These are phyloP conservation scores for Trichonephila clavata DNA, from an alignment of 1,140 invertebrate genomes.

Conservation along the genomic window DNA sequence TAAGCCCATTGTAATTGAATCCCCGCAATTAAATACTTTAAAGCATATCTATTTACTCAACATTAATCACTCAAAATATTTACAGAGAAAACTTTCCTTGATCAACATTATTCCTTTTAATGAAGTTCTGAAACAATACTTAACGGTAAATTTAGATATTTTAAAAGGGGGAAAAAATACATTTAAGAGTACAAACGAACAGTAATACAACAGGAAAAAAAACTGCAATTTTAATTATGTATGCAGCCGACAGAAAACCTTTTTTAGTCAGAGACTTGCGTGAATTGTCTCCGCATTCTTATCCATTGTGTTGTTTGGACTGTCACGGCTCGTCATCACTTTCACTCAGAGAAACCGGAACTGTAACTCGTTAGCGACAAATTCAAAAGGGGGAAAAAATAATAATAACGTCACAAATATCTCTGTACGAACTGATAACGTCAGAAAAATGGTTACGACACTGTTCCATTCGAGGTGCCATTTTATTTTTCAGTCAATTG, in stretches of 20 bases:
- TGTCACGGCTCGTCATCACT: slow-evolving; percentile 29
- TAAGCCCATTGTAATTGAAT: no score
- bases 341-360: slow-evolving; percentile 11
- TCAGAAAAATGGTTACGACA: background rate
- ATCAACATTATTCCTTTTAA: no score
- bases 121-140: no score
- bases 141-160: no score
- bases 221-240: background rate
- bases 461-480: background rate
- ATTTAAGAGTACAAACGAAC: background rate
- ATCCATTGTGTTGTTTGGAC: background rate
- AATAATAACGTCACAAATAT: background rate
- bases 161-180: no score
- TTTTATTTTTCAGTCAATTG: background rate
- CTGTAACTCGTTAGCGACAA: background rate
- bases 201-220: background rate
- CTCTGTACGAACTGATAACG: background rate
- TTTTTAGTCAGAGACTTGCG: background rate
- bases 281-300: slow-evolving; percentile 29
- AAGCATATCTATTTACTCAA: no score
- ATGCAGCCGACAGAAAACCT: background rate
- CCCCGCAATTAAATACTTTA: no score
- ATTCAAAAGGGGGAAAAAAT: background rate
- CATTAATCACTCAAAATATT: no score
- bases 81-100: no score